These are phyloP conservation scores for Catharus ustulatus DNA, from an alignment of 2,797 vertebrate genomes.

Conservation along the genomic window DNA sequence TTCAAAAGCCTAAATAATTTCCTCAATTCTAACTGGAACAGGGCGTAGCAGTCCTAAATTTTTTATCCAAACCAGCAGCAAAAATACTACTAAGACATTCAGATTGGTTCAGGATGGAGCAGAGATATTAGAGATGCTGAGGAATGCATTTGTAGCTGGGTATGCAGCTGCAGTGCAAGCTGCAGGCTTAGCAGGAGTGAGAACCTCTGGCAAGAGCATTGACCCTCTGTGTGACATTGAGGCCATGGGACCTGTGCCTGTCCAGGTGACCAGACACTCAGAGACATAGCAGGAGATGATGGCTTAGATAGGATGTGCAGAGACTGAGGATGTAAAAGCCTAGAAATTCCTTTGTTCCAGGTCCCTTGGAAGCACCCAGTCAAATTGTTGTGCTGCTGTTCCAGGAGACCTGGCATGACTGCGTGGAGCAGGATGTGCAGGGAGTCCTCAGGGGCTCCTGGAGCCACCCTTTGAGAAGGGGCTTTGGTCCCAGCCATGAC, in stretches of 20 bases:
- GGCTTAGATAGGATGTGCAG: neutral
- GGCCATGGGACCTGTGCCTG: neutral
- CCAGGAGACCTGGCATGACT: neutral
- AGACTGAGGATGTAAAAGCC: neutral
- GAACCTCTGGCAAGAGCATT: fast-evolving
- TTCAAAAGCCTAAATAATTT: neutral
- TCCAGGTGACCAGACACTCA: fast-evolving
- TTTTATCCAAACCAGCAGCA: neutral
- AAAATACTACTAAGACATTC: neutral
- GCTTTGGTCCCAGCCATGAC: fast-evolving
- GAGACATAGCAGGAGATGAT: neutral
- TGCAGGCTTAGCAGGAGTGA: neutral
- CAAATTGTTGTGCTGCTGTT: neutral
- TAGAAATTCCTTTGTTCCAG: neutral
- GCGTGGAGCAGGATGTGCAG: fast-evolving
- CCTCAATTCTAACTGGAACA: neutral
- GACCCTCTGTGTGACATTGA: neutral
- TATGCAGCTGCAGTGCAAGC: neutral
- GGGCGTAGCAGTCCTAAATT: neutral
- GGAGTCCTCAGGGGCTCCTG: fast-evolving
- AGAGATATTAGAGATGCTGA: neutral
- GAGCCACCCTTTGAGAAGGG: fast-evolving
- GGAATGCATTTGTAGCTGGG: neutral
- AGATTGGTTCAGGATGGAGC: neutral
- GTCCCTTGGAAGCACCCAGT: neutral